Evolutionary conservation across 2,113 vertebrate genomes (phyloP).

Genomic region (Heterotis niloticus): DNA sequence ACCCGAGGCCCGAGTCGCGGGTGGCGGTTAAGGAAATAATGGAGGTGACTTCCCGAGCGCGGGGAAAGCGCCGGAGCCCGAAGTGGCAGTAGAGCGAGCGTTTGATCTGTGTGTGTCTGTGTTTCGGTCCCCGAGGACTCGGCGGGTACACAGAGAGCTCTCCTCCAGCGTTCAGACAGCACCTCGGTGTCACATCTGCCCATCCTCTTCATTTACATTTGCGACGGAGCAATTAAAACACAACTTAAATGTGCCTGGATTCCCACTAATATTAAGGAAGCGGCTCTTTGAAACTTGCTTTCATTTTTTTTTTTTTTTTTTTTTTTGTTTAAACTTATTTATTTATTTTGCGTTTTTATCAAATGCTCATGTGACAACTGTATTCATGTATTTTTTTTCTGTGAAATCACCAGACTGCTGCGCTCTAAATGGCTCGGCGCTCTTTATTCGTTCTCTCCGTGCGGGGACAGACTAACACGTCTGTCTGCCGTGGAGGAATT

Average conservation of each 20-base stretch:
- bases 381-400: slow-evolving; percentile 8
- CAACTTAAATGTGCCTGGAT: slow-evolving; percentile 25
- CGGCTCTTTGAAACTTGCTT: slow-evolving; percentile 26
- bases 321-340: too few relatives aligned
- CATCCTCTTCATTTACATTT: slow-evolving; percentile 19
- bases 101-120: slow-evolving; percentile 40
- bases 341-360: slow-evolving; percentile 6
- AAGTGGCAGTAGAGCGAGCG: slow-evolving; percentile 10
- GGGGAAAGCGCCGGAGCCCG: not conserved
- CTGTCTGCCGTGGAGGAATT: not conserved
- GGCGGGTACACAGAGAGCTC: slow-evolving; percentile 33
- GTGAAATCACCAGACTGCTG: not conserved
- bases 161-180: slow-evolving; percentile 28
- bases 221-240: slow-evolving; percentile 36
- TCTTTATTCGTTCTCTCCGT: not conserved
- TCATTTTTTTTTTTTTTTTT: slow-evolving; percentile 33
- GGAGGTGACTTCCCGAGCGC: not conserved
- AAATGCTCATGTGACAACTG: slow-evolving; percentile 8
- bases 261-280: slow-evolving; percentile 9
- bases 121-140: slow-evolving; percentile 35
- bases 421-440: not conserved
- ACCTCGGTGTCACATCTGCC: not conserved
- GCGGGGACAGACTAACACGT: not conserved
- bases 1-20: too few relatives aligned
- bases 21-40: not conserved